Percentiles rank a stretch among this genome's conserved stretches.
Evolutionary conservation across 2,113 vertebrate species (phyloP).

Genomic region (Lota lota): DNA sequence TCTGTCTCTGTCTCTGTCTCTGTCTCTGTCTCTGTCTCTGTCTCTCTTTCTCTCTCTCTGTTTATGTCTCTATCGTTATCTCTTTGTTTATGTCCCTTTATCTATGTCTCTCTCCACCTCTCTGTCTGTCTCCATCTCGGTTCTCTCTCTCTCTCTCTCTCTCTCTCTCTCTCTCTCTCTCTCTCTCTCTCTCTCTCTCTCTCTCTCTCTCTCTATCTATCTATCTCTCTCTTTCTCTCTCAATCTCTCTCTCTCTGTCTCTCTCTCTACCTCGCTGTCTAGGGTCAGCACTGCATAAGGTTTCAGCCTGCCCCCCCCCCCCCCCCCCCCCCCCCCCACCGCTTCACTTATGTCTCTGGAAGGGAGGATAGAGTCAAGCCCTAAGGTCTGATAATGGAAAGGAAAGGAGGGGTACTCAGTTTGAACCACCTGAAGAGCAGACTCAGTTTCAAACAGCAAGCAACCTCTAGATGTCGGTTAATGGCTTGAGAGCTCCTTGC

Average conservation of each 20-base stretch:
- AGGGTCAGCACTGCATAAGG: no score
- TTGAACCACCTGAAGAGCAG: slow-evolving; percentile 48
- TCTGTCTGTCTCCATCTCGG: no score
- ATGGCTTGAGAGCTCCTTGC: neutral
- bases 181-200: no score
- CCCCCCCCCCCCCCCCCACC: slow-evolving; percentile 17
- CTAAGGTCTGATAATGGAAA: slow-evolving; percentile 58
- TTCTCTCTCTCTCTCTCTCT: neutral
- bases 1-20: no score
- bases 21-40: no score
- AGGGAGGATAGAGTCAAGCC: slow-evolving; percentile 46
- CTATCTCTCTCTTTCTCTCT: slow-evolving; percentile 37
- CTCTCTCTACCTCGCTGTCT: slow-evolving; percentile 12
- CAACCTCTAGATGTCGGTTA: neutral
- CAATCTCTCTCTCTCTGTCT: slow-evolving; percentile 31
- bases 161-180: no score
- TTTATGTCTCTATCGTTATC: no score
- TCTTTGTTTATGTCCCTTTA: slow-evolving; percentile 6
- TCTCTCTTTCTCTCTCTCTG: no score
- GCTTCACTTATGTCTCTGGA: slow-evolving; percentile 5
- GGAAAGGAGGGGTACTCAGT: slow-evolving; percentile 35
- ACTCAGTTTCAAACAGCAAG: slow-evolving; percentile 7
- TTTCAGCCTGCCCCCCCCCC: slow-evolving; percentile 13
- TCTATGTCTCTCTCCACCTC: neutral
- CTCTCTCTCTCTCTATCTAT: neutral